Evolutionary conservation across 2,797 vertebrate species (phyloP).

Genomic region (Falco columbarius): DNA sequence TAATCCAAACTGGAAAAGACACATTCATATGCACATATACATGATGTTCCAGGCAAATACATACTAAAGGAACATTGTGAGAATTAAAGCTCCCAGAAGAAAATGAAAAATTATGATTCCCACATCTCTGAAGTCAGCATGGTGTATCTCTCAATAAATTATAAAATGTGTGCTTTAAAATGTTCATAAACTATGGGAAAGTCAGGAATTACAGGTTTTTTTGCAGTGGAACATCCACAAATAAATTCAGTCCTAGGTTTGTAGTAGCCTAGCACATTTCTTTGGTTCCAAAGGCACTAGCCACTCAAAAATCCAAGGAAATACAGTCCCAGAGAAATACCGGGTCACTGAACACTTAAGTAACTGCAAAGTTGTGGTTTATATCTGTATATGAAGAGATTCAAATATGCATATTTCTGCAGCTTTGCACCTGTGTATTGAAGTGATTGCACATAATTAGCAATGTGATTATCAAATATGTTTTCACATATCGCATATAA

Average conservation of each 20-base stretch:
- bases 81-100: neutral
- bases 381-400: neutral
- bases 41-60: neutral
- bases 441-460: slow-evolving; percentile 71
- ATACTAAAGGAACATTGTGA: neutral
- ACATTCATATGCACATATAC: neutral
- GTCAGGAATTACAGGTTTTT: neutral
- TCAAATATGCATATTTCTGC: slow-evolving; percentile 41
- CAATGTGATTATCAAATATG: slow-evolving; percentile 67
- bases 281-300: neutral
- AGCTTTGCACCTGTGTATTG: slow-evolving; percentile 65
- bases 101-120: neutral
- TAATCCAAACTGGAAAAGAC: slow-evolving; percentile 4
- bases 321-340: neutral
- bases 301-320: neutral
- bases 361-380: neutral
- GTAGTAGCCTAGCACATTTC: neutral
- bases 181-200: neutral
- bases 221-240: neutral
- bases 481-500: slow-evolving; percentile 57
- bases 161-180: neutral
- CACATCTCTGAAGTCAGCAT: neutral
- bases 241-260: neutral
- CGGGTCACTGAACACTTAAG: neutral
- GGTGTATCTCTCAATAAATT: neutral